A percentile compares a stretch with the other conserved stretches of the same genome.
Evolutionary conservation across 2,797 vertebrate species (phyloP).

Genomic region (Pantherophis vulpinus): DNA sequence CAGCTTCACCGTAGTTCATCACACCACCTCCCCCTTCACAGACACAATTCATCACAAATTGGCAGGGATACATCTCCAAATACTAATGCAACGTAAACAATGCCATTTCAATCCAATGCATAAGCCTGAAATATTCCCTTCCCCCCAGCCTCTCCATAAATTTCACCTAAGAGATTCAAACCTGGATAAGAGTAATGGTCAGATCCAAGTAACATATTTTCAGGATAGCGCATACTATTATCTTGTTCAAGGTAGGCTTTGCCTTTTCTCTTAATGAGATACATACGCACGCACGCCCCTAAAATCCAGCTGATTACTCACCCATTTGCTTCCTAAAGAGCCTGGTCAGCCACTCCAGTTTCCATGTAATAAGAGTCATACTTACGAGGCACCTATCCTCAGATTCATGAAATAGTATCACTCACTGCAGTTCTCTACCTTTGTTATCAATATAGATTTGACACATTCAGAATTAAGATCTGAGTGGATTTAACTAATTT

Average conservation of each 20-base stretch:
- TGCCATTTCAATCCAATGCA: background rate
- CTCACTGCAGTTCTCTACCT: background rate
- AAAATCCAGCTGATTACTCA: background rate
- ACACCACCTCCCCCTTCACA: background rate
- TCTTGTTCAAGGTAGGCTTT: background rate
- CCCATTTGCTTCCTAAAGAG: background rate
- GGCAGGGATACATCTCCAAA: background rate
- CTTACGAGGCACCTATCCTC: background rate
- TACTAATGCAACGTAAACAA: background rate
- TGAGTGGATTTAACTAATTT: background rate
- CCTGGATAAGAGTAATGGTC: background rate
- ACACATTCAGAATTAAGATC: background rate
- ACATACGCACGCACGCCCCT: background rate
- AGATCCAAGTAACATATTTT: background rate
- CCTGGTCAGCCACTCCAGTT: background rate
- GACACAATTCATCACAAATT: background rate
- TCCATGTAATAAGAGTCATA: background rate
- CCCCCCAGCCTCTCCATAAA: background rate
- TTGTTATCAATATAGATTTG: background rate
- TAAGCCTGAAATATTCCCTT: background rate
- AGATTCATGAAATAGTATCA: background rate
- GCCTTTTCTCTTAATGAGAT: background rate
- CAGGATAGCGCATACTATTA: background rate
- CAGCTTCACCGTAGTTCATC: background rate
- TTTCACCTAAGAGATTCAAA: background rate